Evolutionary conservation across 2,888 invertebrate genomes (phyloP), one percentile per base, ranked within the genome.

Genomic region (Itoplectis maculator): DNA sequence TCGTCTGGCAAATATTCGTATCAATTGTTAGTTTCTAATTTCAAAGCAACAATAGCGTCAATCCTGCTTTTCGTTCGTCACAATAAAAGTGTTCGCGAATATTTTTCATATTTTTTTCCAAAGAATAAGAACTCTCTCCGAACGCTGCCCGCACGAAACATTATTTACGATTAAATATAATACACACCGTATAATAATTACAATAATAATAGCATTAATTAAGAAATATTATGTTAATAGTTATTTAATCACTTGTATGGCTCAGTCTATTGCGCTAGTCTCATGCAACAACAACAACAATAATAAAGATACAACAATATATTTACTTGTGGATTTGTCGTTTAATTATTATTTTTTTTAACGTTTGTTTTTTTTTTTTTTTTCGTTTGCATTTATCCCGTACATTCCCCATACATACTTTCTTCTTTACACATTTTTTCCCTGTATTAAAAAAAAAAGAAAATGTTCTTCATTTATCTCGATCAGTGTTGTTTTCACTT

Each of bases 241-340:
- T 90, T 90, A 88, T 75, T 89, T 89, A 90, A 92, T 88, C 91
- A 92, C 84, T 75, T 84, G 84, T 88, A 89, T 89, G 90, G 91
- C 89, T 92, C 91, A 91, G 91, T 92, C 91, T 92, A 91, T 92
- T 90, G 90, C 86, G 88, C 92, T 92, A 91, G 89, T 91, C 89
- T 88, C 91, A 91, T 92, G 91, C 91, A 63, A 63, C 63, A 91
- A 91, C 89, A 91, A 91, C 90, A 92, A 91, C 89, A 91, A 91
- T 89, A 91, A 88, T 87, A 87, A 91, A 87, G 89, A 89, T 90
- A 91, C 90, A 91, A 91, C 91, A 90, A 90, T 91, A 89, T 91
- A 89, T 92, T 91, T 89, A 88, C 88, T 90, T 88, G 87, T 87
- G 87, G 86, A 76, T 86, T 85, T 63, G 42, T 63, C 23, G 45